These are phyloP conservation scores for Manis javanica DNA, from an alignment of 2,797 vertebrate genomes.

Conservation along the genomic window DNA sequence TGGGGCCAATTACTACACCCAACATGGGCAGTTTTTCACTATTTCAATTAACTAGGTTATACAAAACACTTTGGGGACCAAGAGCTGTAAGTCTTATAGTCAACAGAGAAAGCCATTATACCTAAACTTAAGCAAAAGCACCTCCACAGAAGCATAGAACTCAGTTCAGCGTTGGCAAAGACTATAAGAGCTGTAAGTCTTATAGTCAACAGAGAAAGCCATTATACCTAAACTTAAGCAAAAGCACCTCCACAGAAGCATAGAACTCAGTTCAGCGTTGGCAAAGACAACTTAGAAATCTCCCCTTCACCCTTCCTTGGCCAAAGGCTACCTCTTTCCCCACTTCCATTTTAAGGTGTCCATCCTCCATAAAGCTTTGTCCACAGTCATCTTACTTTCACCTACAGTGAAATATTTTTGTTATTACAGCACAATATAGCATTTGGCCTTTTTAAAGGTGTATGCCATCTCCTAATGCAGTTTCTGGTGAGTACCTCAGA, in stretches of 20 bases:
- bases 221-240: conserved; percentile 56
- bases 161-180: background rate
- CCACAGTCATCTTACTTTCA: background rate
- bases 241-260: background rate
- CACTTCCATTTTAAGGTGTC: background rate
- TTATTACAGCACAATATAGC: background rate
- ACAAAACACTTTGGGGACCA: conserved; percentile 48
- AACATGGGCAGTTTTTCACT: conserved; percentile 68
- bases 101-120: conserved; percentile 41
- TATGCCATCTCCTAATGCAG: background rate
- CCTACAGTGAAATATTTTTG: background rate
- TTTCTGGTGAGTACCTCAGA: background rate
- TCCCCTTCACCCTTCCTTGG: background rate
- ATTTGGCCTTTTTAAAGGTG: background rate
- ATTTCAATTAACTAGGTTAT: conserved; percentile 67
- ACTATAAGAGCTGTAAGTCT: conserved; percentile 49
- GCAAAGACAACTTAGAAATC: conserved; percentile 29
- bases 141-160: background rate
- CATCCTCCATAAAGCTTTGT: background rate
- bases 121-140: conserved; percentile 58
- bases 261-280: conserved; percentile 3
- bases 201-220: conserved; percentile 35
- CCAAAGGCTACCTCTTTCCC: background rate
- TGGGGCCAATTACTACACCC: conserved; percentile 73
- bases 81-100: conserved; percentile 38